A percentile compares a stretch with the other conserved stretches of the same genome.
These are phyloP conservation scores for Anhinga rufa DNA, from an alignment of 2,113 vertebrate species.

Conservation along the genomic window DNA sequence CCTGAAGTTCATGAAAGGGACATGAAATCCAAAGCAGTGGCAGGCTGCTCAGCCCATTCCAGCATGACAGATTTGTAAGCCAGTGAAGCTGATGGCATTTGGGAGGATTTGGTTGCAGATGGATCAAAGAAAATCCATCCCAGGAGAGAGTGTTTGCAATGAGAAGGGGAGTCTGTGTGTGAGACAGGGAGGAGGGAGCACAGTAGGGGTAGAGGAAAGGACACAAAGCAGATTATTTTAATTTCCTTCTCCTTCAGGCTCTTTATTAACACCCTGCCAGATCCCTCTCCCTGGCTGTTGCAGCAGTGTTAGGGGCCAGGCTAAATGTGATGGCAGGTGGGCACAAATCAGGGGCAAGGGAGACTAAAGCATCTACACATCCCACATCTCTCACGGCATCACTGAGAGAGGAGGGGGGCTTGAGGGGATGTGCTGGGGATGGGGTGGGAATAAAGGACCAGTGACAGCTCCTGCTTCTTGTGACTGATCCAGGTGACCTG, in stretches of 20 bases:
- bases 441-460: neutral
- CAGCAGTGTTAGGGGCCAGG: neutral
- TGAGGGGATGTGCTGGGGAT: neutral
- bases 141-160: neutral
- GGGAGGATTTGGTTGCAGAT: constrained; percentile 27
- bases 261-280: constrained; percentile 47
- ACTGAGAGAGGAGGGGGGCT: neutral
- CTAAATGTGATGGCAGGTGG: neutral
- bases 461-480: neutral
- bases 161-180: neutral
- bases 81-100: neutral
- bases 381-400: neutral
- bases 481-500: neutral
- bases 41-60: neutral
- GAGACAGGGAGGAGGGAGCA: constrained; percentile 24
- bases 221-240: neutral
- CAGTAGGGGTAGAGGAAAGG: neutral
- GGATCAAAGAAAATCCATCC: constrained; percentile 41
- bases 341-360: neutral
- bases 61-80: neutral
- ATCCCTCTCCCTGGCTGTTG: neutral
- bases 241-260: constrained; percentile 37
- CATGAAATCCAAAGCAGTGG: neutral
- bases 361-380: neutral
- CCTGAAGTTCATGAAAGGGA: neutral